Evolutionary conservation across 2,888 invertebrate species (phyloP).

Genomic region (Amphipoea lucens): DNA sequence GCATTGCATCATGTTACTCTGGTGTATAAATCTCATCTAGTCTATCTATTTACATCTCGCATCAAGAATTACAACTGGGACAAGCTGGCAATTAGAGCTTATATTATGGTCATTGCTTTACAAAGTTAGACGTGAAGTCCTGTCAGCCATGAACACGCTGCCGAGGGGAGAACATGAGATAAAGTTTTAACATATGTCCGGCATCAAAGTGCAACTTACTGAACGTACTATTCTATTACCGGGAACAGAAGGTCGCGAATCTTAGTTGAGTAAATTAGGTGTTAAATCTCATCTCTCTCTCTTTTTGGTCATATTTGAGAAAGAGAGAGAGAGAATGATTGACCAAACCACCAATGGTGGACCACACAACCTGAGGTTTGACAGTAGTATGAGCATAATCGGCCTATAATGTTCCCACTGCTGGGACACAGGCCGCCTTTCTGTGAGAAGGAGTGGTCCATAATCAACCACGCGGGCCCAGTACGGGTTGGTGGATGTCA

Average conservation of each 20-base stretch:
- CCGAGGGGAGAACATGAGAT: background rate
- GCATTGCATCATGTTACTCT: background rate
- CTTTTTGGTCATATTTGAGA: background rate
- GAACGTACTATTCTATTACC: background rate
- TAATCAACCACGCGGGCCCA: too few species aligned
- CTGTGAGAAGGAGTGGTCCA: too few species aligned
- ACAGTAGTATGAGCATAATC: too few species aligned
- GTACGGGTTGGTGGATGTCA: too few species aligned
- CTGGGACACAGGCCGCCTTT: too few species aligned
- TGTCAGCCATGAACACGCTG: background rate
- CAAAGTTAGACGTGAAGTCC: constrained; percentile 2
- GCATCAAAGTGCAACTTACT: background rate
- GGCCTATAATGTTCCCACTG: too few species aligned
- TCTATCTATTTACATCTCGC: background rate
- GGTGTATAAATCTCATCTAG: background rate
- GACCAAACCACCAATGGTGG: background rate
- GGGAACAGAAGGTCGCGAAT: background rate
- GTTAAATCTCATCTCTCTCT: background rate
- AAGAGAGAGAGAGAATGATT: background rate
- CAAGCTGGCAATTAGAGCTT: background rate
- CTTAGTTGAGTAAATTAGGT: background rate
- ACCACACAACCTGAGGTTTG: background rate
- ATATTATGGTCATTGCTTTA: background rate
- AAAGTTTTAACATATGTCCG: background rate
- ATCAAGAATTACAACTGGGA: background rate